Evolutionary conservation across 2,113 vertebrate species (phyloP).

Genomic region (Scytalopus superciliaris): DNA sequence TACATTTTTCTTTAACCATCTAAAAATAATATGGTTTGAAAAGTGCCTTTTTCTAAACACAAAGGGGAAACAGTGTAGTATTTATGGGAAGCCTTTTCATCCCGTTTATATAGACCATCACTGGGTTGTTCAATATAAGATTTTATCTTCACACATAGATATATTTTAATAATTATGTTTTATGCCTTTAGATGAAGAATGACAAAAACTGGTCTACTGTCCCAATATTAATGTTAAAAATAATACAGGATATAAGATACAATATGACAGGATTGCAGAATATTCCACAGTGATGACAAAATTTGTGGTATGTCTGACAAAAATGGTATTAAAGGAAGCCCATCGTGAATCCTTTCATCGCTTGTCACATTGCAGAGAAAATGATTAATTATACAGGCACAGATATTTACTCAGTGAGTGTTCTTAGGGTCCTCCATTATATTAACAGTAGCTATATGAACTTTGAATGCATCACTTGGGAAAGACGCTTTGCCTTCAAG

Average conservation of each 20-base stretch:
- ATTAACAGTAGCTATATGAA: not conserved
- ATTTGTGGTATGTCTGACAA: constrained; percentile 17
- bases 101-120: not conserved
- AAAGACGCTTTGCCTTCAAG: not conserved
- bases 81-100: constrained; percentile 10
- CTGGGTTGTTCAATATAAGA: not conserved
- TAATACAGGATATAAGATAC: not conserved
- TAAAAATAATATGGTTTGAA: not conserved
- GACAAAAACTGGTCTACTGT: not conserved
- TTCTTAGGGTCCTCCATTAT: not conserved
- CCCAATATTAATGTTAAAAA: constrained; percentile 6
- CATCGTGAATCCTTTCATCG: not conserved
- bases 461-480: not conserved
- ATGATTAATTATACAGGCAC: not conserved
- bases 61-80: not conserved
- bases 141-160: not conserved
- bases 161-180: constrained; percentile 41
- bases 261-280: not conserved
- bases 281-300: not conserved
- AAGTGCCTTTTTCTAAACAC: not conserved
- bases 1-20: not conserved
- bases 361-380: not conserved
- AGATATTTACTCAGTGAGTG: not conserved
- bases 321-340: constrained; percentile 12
- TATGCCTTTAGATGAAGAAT: not conserved